Conservation (phyloP, 2,113 vertebrate species). For the Periophthalmodon schlosseri region DNA sequence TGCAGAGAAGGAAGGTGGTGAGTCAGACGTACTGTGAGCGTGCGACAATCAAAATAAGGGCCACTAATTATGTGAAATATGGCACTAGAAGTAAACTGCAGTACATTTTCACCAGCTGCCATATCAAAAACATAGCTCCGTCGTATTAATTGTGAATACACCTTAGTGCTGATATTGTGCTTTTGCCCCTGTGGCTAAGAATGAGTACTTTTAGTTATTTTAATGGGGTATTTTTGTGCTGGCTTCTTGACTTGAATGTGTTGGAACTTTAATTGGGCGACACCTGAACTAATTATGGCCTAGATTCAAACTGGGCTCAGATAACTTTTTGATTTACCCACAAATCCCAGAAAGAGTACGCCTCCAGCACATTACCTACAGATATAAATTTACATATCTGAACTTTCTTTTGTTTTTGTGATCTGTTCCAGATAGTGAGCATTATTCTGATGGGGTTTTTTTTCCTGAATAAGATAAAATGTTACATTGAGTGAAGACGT, state of each 20-base stretch:
- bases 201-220: no score
- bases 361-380: no score
- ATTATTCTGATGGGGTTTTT: no score
- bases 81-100: background rate
- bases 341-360: no score
- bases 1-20: slow-evolving; percentile 26
- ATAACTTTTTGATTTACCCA: background rate
- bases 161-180: background rate
- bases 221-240: background rate
- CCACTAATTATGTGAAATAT: background rate
- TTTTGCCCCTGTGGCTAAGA: no score
- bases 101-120: background rate
- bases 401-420: no score
- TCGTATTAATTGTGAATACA: background rate
- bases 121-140: background rate
- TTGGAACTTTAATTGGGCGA: background rate
- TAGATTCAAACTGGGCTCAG: background rate
- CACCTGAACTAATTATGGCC: background rate
- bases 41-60: background rate
- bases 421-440: no score
- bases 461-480: no score
- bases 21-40: slow-evolving; percentile 10
- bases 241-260: background rate
- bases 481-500: no score
- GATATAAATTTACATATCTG: no score